Conservation (phyloP, 92 coral and sea anemone genomes). For the Ricordea florida region DNA sequence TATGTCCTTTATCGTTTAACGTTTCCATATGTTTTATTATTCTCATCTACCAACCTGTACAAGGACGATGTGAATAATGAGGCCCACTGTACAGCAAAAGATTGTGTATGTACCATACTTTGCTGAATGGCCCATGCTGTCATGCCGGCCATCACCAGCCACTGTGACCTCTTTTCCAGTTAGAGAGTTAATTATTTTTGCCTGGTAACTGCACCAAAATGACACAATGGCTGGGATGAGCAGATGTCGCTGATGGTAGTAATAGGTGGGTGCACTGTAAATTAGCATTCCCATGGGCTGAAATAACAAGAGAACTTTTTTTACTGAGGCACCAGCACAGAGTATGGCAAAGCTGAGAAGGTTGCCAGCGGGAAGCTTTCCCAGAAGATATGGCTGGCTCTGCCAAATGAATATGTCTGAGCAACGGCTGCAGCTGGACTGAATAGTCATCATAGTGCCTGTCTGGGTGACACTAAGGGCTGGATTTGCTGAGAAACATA, state of each 20-base stretch:
- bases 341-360: constrained; percentile 51
- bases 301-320: constrained; percentile 46
- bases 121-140: too few species aligned
- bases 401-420: constrained; percentile 41
- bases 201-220: constrained; percentile 26
- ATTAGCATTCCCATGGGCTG: constrained; percentile 8
- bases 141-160: too few species aligned
- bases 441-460: constrained; percentile 58
- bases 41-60: too few species aligned
- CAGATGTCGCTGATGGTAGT: constrained; percentile 35
- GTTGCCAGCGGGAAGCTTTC: constrained; percentile 68
- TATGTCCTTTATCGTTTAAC: too few species aligned
- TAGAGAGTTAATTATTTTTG: neutral
- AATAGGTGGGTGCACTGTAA: constrained; percentile 8
- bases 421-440: constrained; percentile 41
- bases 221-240: constrained; percentile 19
- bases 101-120: too few species aligned
- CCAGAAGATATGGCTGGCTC: constrained; percentile 48
- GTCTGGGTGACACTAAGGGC: constrained; percentile 37
- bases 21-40: too few species aligned
- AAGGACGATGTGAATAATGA: too few species aligned
- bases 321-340: constrained; percentile 61
- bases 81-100: too few species aligned
- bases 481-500: constrained; percentile 50
- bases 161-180: constrained; percentile 11